phyloP scores from a whole-genome alignment of 2,113 vertebrate species.

The Solea solea region DNA sequence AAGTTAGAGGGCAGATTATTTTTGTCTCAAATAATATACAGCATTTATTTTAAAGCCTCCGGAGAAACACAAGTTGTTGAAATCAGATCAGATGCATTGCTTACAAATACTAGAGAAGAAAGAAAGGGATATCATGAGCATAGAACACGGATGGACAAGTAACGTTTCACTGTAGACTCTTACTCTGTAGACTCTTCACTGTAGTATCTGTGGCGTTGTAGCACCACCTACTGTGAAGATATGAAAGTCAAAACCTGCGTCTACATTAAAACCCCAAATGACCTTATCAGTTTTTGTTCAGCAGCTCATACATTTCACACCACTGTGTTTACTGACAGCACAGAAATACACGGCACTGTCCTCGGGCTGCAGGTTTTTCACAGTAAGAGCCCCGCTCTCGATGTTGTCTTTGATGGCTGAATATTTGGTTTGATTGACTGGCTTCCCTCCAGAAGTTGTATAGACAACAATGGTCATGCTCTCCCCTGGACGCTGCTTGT shows the following conservation, averaged over 20 bases:
- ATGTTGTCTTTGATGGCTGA: conserved; percentile 4
- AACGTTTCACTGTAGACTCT: too few species aligned
- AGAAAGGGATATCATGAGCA: too few species aligned
- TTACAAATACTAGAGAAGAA: too few species aligned
- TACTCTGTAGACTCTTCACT: neutral
- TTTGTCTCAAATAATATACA: too few species aligned
- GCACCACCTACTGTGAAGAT: conserved; percentile 53
- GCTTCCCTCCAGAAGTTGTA: neutral
- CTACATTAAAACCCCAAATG: neutral
- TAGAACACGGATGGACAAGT: too few species aligned
- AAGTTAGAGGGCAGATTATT: too few species aligned
- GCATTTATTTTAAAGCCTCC: too few species aligned
- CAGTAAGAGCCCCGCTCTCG: conserved; percentile 5
- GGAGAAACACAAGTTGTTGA: too few species aligned
- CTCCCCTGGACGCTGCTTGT: conserved; percentile 42
- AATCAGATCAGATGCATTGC: too few species aligned
- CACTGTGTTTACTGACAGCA: conserved; percentile 47
- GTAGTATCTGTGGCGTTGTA: conserved; percentile 23
- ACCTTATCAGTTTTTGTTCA: conserved; percentile 29
- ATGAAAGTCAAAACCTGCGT: neutral
- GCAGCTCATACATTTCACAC: conserved; percentile 2
- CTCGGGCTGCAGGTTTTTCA: conserved; percentile 34
- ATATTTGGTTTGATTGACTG: conserved; percentile 23
- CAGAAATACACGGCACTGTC: conserved; percentile 57
- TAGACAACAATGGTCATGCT: conserved; percentile 33